Evolutionary conservation across 2,797 vertebrate genomes (phyloP).

Genomic region (Fundulus diaphanus): DNA sequence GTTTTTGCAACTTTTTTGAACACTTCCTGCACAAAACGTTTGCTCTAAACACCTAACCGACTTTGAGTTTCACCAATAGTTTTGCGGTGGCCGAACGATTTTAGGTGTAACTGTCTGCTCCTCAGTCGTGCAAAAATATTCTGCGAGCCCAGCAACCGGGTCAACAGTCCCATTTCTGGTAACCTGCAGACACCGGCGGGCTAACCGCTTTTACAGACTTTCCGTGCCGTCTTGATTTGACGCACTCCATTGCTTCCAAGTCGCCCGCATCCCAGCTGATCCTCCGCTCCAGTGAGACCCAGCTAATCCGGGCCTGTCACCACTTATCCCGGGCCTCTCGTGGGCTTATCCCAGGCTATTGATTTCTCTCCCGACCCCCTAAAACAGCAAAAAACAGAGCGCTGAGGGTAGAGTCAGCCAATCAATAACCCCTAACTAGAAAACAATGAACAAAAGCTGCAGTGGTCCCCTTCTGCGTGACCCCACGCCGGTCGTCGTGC

Average conservation of each 20-base stretch:
- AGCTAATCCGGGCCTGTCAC: slow-evolving; percentile 36
- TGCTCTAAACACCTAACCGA: not conserved
- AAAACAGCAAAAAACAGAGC: slow-evolving; percentile 58
- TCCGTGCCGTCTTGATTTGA: slow-evolving; percentile 41
- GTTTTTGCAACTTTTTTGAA: not conserved
- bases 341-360: slow-evolving; percentile 64
- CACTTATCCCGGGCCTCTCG: slow-evolving; percentile 59
- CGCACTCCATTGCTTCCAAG: slow-evolving; percentile 41
- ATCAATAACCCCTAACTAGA: slow-evolving; percentile 66
- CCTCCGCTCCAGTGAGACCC: slow-evolving; percentile 43
- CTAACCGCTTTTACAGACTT: not conserved
- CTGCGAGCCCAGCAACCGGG: not conserved
- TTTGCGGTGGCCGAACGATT: too few relatives aligned
- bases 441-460: slow-evolving; percentile 52
- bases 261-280: slow-evolving; percentile 54
- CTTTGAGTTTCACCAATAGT: not conserved
- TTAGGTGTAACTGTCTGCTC: not conserved
- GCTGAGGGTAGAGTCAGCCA: slow-evolving; percentile 40
- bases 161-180: not conserved
- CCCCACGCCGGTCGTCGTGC: slow-evolving; percentile 2
- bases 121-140: not conserved
- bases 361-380: slow-evolving; percentile 63
- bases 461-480: not conserved
- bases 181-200: not conserved
- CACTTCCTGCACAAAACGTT: not conserved